Evolutionary conservation across 1,140 invertebrate species (phyloP).

Genomic region (Bicyclus anynana): DNA sequence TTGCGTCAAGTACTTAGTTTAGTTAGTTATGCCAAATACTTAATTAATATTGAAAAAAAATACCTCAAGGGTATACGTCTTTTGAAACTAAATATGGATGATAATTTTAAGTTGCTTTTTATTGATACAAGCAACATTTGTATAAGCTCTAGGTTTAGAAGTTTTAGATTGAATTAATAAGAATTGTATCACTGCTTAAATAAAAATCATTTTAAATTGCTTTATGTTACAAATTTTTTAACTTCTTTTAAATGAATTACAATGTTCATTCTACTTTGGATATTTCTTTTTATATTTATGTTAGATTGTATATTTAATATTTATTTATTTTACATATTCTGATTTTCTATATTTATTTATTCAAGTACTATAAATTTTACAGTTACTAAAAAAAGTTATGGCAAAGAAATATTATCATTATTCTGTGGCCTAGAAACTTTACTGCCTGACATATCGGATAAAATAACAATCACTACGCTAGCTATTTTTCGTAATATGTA

Average conservation of each 20-base stretch:
- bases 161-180: slow-evolving; percentile 14
- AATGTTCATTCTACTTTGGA: too few species aligned
- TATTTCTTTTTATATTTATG: not conserved
- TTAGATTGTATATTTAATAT: not conserved
- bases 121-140: not conserved
- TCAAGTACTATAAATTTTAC: too few species aligned
- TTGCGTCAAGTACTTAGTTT: slow-evolving; percentile 9
- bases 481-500: slow-evolving; percentile 50
- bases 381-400: not conserved
- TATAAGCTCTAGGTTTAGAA: slow-evolving; percentile 8
- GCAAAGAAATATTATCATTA: not conserved
- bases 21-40: not conserved
- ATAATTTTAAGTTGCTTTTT: not conserved
- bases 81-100: not conserved
- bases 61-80: not conserved
- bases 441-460: slow-evolving; percentile 66
- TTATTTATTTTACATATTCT: not conserved
- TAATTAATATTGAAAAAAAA: not conserved
- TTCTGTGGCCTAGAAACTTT: slow-evolving; percentile 54
- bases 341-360: too few species aligned
- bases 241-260: too few species aligned
- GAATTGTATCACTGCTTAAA: slow-evolving; percentile 21
- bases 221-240: not conserved
- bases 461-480: slow-evolving; percentile 49
- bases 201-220: not conserved